Percentiles rank a stretch among this genome's conserved stretches.
phyloP scores from a whole-genome alignment of 2,113 vertebrate genomes.

The Chrysemys picta region DNA sequence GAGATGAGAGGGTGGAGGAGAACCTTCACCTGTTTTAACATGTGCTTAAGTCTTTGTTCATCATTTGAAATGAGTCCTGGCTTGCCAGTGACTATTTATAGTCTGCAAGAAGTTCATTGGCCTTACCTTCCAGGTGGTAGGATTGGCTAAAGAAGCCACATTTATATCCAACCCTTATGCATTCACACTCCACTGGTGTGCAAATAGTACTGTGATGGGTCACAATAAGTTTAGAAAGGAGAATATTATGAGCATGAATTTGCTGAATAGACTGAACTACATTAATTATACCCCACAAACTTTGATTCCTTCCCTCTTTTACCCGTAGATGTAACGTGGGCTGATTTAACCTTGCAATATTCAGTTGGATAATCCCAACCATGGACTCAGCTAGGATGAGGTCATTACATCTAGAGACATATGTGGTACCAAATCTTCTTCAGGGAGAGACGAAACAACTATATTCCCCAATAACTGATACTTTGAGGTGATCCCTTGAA shows the following conservation, averaged over 20 bases:
- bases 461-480: background rate
- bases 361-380: background rate
- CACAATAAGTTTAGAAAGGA: fast-evolving
- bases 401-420: background rate
- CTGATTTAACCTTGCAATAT: background rate
- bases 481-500: background rate
- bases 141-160: background rate
- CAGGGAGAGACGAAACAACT: background rate
- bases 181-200: background rate
- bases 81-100: background rate
- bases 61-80: background rate
- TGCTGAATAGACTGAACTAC: background rate
- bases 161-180: fast-evolving
- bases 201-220: background rate
- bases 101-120: background rate
- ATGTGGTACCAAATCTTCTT: background rate
- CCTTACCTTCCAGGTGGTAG: background rate
- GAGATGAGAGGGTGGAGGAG: background rate
- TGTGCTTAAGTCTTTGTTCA: background rate
- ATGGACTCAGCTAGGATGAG: background rate
- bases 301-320: background rate
- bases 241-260: background rate
- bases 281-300: background rate
- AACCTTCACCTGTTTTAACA: background rate
- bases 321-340: background rate